Percentiles rank a stretch among this genome's conserved stretches.
Conservation (phyloP, 2,797 vertebrate genomes). For the Sebastes elongatus region DNA sequence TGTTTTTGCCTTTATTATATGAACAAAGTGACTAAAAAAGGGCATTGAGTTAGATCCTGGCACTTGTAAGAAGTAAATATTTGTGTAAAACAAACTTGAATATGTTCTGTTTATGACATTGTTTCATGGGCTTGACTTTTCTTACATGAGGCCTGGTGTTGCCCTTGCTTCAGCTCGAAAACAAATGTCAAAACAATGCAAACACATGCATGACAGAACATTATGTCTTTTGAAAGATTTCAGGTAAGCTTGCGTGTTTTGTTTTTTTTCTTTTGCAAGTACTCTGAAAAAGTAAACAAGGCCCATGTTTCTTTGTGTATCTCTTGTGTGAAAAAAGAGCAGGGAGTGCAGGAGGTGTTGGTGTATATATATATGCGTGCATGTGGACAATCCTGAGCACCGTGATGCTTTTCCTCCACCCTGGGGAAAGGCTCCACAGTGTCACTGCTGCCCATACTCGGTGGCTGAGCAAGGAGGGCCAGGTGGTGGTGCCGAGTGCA, state of each 20-base stretch:
- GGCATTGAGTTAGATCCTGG: background rate
- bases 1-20: constrained; percentile 7
- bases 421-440: constrained; percentile 88
- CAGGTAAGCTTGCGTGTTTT: background rate
- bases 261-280: background rate
- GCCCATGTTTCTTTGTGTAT: constrained; percentile 34
- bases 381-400: constrained; percentile 67
- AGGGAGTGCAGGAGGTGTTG: constrained; percentile 68
- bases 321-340: constrained; percentile 69
- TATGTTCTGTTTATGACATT: background rate
- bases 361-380: constrained; percentile 63
- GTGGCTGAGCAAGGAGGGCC: constrained; percentile 97
- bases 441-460: constrained; percentile 93
- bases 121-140: constrained; percentile 9
- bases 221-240: background rate
- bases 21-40: background rate
- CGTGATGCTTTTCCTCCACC: constrained; percentile 85
- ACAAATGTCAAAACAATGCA: background rate
- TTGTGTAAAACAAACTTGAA: background rate
- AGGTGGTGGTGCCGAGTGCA: constrained; percentile 96
- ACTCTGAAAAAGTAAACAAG: constrained; percentile 16
- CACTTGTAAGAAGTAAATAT: background rate
- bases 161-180: background rate
- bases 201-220: background rate
- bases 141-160: background rate